Percentiles rank a stretch among this genome's conserved stretches.
Conservation (phyloP, 2,797 vertebrate genomes). For the Anisognathus igniventris region DNA sequence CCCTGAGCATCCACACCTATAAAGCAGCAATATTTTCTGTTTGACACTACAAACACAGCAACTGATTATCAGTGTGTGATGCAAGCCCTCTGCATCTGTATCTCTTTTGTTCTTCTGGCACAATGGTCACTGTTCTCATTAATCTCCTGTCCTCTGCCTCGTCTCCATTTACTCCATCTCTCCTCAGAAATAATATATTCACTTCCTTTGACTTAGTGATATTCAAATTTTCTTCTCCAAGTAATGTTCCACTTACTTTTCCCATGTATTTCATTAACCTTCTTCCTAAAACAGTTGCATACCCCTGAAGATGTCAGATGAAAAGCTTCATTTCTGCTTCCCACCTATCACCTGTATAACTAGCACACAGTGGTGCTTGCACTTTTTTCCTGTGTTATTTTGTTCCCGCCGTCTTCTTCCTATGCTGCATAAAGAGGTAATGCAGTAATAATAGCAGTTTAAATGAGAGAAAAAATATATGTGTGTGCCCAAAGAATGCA, state of each 20-base stretch:
- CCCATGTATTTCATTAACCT: neutral
- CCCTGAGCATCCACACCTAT: neutral
- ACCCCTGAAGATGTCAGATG: accelerated
- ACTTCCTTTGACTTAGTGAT: neutral
- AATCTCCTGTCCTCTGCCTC: neutral
- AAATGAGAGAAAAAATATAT: neutral
- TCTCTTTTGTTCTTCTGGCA: neutral
- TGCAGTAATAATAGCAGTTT: neutral
- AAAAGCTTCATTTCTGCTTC: neutral
- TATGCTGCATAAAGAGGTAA: neutral
- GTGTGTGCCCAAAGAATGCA: neutral
- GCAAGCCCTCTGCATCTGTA: neutral
- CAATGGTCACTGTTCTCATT: neutral
- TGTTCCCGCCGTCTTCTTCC: neutral
- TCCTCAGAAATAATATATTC: neutral
- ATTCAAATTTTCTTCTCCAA: neutral
- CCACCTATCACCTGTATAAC: accelerated
- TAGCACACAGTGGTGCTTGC: neutral
- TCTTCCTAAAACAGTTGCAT: neutral
- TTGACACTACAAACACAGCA: neutral
- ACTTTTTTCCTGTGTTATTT: neutral
- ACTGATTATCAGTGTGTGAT: neutral
- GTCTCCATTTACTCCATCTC: neutral
- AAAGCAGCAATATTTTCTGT: neutral
- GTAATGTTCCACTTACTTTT: neutral